Conservation (phyloP, 1,140 invertebrate species). For the Zaprionus africanus region DNA sequence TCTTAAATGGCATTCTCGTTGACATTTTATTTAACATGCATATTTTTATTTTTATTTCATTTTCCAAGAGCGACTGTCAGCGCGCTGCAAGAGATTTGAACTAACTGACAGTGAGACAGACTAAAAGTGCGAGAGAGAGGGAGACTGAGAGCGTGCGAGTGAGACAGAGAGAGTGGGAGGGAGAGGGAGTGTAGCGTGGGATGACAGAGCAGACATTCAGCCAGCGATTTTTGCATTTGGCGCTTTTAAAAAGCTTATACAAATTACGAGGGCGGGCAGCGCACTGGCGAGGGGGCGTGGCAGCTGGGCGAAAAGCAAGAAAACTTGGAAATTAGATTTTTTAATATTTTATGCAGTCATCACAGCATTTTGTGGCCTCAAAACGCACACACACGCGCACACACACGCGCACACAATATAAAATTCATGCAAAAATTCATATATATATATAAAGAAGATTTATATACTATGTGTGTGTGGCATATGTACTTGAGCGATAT, state of each 20-base stretch:
- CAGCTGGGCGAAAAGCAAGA: slow-evolving; percentile 28
- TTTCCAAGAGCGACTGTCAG: slow-evolving; percentile 62
- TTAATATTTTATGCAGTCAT: slow-evolving; percentile 76
- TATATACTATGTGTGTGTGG: neutral
- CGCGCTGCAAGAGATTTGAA: slow-evolving; percentile 64
- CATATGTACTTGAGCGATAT: slow-evolving; percentile 5
- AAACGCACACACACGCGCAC: slow-evolving; percentile 58
- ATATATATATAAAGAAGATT: slow-evolving; percentile 19
- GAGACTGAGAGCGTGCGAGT: neutral
- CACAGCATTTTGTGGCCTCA: slow-evolving; percentile 65
- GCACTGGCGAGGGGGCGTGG: slow-evolving; percentile 25
- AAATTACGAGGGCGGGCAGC: slow-evolving; percentile 53
- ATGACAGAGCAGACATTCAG: slow-evolving; percentile 45
- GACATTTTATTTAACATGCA: slow-evolving; percentile 73
- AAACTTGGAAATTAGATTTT: slow-evolving; percentile 77
- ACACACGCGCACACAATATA: slow-evolving; percentile 49
- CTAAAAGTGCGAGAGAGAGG: neutral
- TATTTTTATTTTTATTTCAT: slow-evolving; percentile 63
- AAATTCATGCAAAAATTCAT: slow-evolving; percentile 67
- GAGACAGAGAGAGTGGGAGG: slow-evolving; percentile 8
- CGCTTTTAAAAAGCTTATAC: slow-evolving; percentile 72
- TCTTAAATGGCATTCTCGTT: slow-evolving; percentile 68
- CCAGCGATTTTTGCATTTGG: slow-evolving; percentile 74
- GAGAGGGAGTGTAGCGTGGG: slow-evolving; percentile 1
- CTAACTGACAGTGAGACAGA: slow-evolving; percentile 47